A percentile compares a stretch with the other conserved stretches of the same genome.
Conservation (phyloP, 2,113 vertebrate genomes). For the Lampris megalopsis region DNA sequence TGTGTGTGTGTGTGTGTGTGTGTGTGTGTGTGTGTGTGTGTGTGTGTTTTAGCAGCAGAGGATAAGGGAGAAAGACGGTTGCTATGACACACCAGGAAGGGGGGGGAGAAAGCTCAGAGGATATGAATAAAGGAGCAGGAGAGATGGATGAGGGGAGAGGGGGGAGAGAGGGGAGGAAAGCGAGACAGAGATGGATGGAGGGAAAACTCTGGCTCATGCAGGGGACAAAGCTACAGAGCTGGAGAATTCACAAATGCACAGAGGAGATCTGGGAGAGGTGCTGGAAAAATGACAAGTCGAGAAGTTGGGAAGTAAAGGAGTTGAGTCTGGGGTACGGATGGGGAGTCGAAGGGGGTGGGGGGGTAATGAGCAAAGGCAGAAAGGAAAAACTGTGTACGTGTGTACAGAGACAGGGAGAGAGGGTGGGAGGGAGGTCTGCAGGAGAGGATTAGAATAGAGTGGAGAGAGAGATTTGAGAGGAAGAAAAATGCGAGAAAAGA, state of each 20-base stretch:
- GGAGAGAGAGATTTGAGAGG: conserved; percentile 33
- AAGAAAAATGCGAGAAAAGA: conserved; percentile 41
- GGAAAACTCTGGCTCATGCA: conserved; percentile 57
- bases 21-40: neutral
- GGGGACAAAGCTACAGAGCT: conserved; percentile 58
- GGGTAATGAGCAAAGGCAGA: conserved; percentile 68
- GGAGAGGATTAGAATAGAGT: conserved; percentile 33
- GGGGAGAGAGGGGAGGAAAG: conserved; percentile 47
- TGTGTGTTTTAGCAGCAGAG: conserved; percentile 26
- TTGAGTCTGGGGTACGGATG: too few relatives aligned
- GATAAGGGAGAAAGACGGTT: conserved; percentile 76
- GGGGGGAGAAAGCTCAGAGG: conserved; percentile 68
- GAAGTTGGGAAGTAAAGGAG: conserved; percentile 54
- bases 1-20: neutral
- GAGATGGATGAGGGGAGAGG: conserved; percentile 75
- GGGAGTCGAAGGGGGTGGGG: conserved; percentile 39
- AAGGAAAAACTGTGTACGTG: conserved; percentile 33
- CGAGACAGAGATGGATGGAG: conserved; percentile 81
- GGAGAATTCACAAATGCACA: conserved; percentile 72
- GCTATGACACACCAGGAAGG: conserved; percentile 59
- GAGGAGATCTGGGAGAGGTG: conserved; percentile 66
- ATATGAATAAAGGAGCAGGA: conserved; percentile 73
- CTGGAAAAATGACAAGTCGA: conserved; percentile 73
- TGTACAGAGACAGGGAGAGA: conserved; percentile 31
- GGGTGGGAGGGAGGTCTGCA: conserved; percentile 32